Evolutionary conservation across 2,888 invertebrate genomes (phyloP).

Genomic region (Morpho achilles): DNA sequence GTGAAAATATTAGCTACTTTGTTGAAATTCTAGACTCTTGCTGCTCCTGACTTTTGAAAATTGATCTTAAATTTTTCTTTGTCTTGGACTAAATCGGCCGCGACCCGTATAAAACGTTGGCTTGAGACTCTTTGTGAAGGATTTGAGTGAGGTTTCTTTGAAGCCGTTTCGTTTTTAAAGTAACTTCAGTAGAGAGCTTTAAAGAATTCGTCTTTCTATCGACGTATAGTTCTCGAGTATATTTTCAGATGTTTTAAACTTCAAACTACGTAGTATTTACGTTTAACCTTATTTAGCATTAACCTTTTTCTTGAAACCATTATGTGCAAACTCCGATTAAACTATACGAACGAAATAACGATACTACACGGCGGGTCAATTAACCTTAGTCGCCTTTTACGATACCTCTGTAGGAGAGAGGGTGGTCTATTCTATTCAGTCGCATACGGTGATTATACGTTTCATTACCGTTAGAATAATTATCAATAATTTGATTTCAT

Average conservation of each 20-base stretch:
- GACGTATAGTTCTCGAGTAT: neutral
- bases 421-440: no score
- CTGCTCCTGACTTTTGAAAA: no score
- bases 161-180: constrained; percentile 16
- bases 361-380: no score
- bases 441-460: neutral
- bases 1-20: no score
- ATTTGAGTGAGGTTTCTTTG: constrained; percentile 12
- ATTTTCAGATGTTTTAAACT: neutral
- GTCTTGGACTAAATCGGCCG: constrained; percentile 4
- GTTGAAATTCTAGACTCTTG: neutral
- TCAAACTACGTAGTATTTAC: neutral
- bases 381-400: no score
- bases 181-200: constrained; percentile 4
- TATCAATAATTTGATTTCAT: no score
- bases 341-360: no score
- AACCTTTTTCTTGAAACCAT: neutral
- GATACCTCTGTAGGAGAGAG: no score
- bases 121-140: constrained; percentile 7
- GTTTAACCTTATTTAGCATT: neutral
- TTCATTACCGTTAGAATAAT: no score
- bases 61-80: neutral
- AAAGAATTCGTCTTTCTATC: constrained; percentile 9
- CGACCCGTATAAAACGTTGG: constrained; percentile 4
- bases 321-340: neutral